These are phyloP conservation scores for Cenopis cana DNA, from an alignment of 2,888 invertebrate genomes.

Conservation along the genomic window DNA sequence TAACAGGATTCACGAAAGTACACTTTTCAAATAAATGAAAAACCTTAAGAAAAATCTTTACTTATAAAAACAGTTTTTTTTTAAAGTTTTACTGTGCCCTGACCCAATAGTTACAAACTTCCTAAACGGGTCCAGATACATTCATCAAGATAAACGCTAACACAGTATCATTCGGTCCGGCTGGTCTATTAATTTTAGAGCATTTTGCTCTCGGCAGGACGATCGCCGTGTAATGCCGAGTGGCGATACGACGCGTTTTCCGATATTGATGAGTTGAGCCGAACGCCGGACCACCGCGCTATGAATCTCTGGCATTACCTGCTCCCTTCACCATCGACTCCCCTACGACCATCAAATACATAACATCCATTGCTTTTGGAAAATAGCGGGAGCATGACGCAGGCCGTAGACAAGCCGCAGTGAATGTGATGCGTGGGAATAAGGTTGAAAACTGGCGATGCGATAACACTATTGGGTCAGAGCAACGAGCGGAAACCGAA, in stretches of 20 bases:
- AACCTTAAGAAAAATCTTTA: too few relatives aligned
- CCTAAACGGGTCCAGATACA: constrained; percentile 7
- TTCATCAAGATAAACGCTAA: constrained; percentile 23
- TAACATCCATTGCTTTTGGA: constrained; percentile 39
- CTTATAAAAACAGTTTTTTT: too few relatives aligned
- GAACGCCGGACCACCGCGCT: constrained; percentile 58
- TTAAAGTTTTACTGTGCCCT: neutral
- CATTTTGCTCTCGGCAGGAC: constrained; percentile 18
- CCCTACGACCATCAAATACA: neutral
- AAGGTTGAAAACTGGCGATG: constrained; percentile 42
- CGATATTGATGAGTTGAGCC: constrained; percentile 72
- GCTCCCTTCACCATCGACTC: constrained; percentile 47
- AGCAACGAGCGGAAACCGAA: constrained; percentile 58
- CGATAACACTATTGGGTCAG: constrained; percentile 53
- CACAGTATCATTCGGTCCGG: constrained; percentile 15
- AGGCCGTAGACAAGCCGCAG: constrained; percentile 41
- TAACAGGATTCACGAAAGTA: too few relatives aligned
- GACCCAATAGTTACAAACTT: neutral
- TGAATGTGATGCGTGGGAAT: constrained; percentile 43
- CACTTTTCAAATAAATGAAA: too few relatives aligned
- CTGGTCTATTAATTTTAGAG: constrained; percentile 24
- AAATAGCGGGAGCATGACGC: neutral
- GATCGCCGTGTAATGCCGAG: constrained; percentile 33
- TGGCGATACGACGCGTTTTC: constrained; percentile 61
- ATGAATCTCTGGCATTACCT: constrained; percentile 74